Evolutionary conservation across 1,140 invertebrate genomes (phyloP).

Genomic region (Solenopsis invicta): DNA sequence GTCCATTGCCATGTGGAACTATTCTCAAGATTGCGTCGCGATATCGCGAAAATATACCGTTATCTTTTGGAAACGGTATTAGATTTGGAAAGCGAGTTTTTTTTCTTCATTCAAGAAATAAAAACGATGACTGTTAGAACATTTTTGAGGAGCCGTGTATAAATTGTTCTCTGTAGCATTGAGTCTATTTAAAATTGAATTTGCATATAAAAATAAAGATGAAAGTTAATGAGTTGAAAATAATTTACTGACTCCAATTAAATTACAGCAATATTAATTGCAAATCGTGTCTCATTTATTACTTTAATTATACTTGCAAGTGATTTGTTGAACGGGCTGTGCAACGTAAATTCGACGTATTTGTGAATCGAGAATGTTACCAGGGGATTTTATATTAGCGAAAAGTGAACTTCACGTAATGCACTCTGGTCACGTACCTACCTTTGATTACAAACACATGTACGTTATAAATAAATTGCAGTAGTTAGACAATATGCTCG

Average conservation of each 20-base stretch:
- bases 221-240: not conserved
- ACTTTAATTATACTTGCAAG: slow-evolving; percentile 30
- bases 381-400: not conserved
- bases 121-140: not conserved
- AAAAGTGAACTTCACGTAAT: not conserved
- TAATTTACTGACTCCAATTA: slow-evolving; percentile 1
- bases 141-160: not conserved
- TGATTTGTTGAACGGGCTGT: slow-evolving; percentile 31
- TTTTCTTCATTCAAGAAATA: not conserved
- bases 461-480: not conserved
- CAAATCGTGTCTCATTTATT: slow-evolving; percentile 41
- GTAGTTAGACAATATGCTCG: not conserved
- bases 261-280: not conserved
- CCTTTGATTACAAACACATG: not conserved
- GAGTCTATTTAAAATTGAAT: not conserved
- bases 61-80: not conserved
- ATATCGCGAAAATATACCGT: slow-evolving; percentile 2
- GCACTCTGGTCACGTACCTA: slow-evolving; percentile 68
- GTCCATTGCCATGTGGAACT: slow-evolving; percentile 15
- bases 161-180: not conserved
- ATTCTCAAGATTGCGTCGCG: slow-evolving; percentile 22
- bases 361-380: not conserved
- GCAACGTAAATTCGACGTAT: slow-evolving; percentile 48
- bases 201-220: not conserved
- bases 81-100: not conserved